Evolutionary conservation across 2,797 vertebrate genomes (phyloP), one percentile per base, ranked within the genome.

Genomic region (Dicrostonyx torquatus): DNA sequence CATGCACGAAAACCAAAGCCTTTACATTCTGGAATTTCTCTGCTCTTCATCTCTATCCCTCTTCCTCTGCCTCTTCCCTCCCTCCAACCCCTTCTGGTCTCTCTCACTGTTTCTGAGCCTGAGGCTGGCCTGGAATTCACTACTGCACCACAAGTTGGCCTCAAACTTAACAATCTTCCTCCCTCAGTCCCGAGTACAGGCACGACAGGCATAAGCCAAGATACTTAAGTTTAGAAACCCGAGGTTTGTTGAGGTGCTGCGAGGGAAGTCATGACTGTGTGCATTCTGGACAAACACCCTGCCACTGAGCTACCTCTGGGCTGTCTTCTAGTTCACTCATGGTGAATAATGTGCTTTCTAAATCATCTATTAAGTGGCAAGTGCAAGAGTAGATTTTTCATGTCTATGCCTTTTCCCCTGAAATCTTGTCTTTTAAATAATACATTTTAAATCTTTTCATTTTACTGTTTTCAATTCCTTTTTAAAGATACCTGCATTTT

Each of bases 401-500:
- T 89, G 75, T 79, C 64, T 89, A 3, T 62, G 68, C 22, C 64
- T 93, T 90, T 22, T 14, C 26, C 7, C 48, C 15, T 50, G 8
- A 87, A 78, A 73, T 85, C 86, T 86, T 86, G 29, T 90, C 58
- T 72, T 84, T 90, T 89, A 68, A 73, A 82, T 73, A 80, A 77
- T 77, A 55, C 22, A n/a, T 48, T 66, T 89, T 66, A 45, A 75
- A 82, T 43, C 26, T 75, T 88, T 70, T 72, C 66, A 85, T 89
- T 76, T 77, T 82, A 43, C 37, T 83, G 58, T 45, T 83, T 48
- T 90, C 73, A 93, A 82, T 2, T 77, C 9, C 24, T 93, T 89
- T 91, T 96, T 88, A 94, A 91, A 89, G 62, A 58, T 3, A 60
- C 29, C 48, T 76, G 5, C 50, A 76, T 90, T 87, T 95, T 87